A percentile compares a stretch with the other conserved stretches of the same genome.
These are phyloP conservation scores for Entelurus aequoreus DNA, from an alignment of 2,113 vertebrate genomes.

Conservation along the genomic window DNA sequence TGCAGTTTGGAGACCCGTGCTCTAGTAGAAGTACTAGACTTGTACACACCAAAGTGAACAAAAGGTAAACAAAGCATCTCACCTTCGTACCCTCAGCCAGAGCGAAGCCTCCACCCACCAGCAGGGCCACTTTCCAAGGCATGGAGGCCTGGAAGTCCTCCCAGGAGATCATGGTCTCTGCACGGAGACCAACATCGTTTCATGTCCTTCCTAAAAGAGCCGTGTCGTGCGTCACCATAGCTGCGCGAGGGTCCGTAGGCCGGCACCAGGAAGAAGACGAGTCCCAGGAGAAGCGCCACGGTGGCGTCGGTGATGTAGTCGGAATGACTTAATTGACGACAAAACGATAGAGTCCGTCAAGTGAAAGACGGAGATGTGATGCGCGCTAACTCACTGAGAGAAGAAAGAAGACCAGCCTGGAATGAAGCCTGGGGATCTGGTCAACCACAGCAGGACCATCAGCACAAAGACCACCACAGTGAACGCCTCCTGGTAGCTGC, in stretches of 20 bases:
- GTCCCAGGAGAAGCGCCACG: slow-evolving; percentile 81
- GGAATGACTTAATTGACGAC: slow-evolving; percentile 65
- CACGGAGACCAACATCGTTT: neutral
- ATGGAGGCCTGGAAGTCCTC: slow-evolving; percentile 89
- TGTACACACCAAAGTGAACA: too few species aligned
- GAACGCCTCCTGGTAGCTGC: slow-evolving; percentile 82
- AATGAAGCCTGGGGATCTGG: slow-evolving; percentile 84
- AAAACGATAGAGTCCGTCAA: too few species aligned
- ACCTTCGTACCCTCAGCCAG: slow-evolving; percentile 89
- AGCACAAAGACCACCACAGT: slow-evolving; percentile 78
- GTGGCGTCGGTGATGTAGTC: slow-evolving; percentile 83
- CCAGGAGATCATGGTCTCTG: slow-evolving; percentile 82
- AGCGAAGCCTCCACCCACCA: slow-evolving; percentile 91
- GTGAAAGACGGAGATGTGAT: neutral
- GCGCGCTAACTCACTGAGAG: slow-evolving; percentile 72
- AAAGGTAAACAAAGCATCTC: neutral
- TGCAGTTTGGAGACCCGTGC: too few species aligned
- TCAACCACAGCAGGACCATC: slow-evolving; percentile 88
- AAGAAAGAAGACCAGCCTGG: slow-evolving; percentile 85
- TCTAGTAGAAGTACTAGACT: too few species aligned
- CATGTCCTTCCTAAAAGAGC: neutral
- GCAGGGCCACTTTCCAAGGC: slow-evolving; percentile 89
- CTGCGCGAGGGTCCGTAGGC: slow-evolving; percentile 68
- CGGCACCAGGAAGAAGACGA: slow-evolving; percentile 85
- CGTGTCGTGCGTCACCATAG: slow-evolving; percentile 59